A percentile compares a stretch with the other conserved stretches of the same genome.
Evolutionary conservation across 2,888 invertebrate species (phyloP).

Genomic region (Muscina levida): DNA sequence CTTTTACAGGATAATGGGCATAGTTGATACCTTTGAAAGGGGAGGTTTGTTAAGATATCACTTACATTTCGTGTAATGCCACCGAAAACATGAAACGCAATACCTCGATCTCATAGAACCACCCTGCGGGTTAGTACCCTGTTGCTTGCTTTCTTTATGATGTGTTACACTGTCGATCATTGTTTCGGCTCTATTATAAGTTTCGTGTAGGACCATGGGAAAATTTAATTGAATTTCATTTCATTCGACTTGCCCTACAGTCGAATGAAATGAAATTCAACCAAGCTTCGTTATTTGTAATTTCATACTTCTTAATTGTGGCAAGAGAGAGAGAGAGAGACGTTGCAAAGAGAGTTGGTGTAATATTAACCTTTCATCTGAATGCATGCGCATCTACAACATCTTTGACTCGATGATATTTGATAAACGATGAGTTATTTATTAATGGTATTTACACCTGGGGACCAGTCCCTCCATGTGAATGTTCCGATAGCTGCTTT

Average conservation of each 20-base stretch:
- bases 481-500: slow-evolving; percentile 25
- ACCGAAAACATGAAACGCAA: slow-evolving; percentile 59
- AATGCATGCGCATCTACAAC: neutral
- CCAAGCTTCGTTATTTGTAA: too few relatives aligned
- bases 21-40: slow-evolving; percentile 31
- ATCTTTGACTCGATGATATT: slow-evolving; percentile 43
- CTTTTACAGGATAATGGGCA: slow-evolving; percentile 57
- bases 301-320: slow-evolving; percentile 9
- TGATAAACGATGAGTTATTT: slow-evolving; percentile 61
- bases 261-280: neutral
- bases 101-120: slow-evolving; percentile 21
- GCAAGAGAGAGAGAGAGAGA: neutral
- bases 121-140: slow-evolving; percentile 27
- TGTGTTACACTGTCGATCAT: slow-evolving; percentile 4
- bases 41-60: slow-evolving; percentile 60
- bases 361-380: neutral
- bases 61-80: slow-evolving; percentile 62
- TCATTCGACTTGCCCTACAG: neutral
- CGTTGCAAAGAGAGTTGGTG: too few relatives aligned
- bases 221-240: slow-evolving; percentile 53
- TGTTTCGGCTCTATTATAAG: slow-evolving; percentile 8
- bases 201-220: slow-evolving; percentile 32
- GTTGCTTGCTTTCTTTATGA: slow-evolving; percentile 38
- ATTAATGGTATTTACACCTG: slow-evolving; percentile 59
- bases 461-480: slow-evolving; percentile 53